phyloP scores from a whole-genome alignment of 2,888 invertebrate species.

The Andrena praecox region DNA sequence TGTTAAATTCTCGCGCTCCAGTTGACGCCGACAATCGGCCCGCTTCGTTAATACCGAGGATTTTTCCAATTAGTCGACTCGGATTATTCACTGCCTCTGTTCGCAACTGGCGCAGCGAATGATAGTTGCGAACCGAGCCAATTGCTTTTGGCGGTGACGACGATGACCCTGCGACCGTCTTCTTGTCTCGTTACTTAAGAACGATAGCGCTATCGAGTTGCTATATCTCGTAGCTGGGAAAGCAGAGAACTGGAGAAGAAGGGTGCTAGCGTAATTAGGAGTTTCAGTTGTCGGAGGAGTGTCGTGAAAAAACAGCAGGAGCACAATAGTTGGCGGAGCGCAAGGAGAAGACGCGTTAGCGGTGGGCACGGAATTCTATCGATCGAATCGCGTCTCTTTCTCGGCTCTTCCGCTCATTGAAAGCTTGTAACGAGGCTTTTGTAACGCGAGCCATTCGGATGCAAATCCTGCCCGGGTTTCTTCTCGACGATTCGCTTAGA shows the following conservation, averaged over 20 bases:
- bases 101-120: background rate
- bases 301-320: too few species aligned
- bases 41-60: slow-evolving; percentile 50
- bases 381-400: slow-evolving; percentile 39
- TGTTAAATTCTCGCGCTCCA: slow-evolving; percentile 77
- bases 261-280: too few species aligned
- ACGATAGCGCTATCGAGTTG: too few species aligned
- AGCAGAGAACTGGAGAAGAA: too few species aligned
- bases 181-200: too few species aligned
- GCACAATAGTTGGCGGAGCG: too few species aligned
- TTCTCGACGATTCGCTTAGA: slow-evolving; percentile 26
- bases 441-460: slow-evolving; percentile 57
- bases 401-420: slow-evolving; percentile 41
- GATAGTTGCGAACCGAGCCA: background rate
- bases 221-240: too few species aligned
- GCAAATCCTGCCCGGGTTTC: slow-evolving; percentile 51
- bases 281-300: too few species aligned
- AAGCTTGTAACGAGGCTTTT: slow-evolving; percentile 60
- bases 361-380: slow-evolving; percentile 1
- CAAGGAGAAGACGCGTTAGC: background rate
- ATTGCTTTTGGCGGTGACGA: background rate
- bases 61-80: slow-evolving; percentile 51
- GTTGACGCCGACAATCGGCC: slow-evolving; percentile 54
- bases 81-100: slow-evolving; percentile 9
- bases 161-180: background rate